Base-by-base conservation (phyloP, 2,797 vertebrate genomes). In the Brachymystax lenok region DNA sequence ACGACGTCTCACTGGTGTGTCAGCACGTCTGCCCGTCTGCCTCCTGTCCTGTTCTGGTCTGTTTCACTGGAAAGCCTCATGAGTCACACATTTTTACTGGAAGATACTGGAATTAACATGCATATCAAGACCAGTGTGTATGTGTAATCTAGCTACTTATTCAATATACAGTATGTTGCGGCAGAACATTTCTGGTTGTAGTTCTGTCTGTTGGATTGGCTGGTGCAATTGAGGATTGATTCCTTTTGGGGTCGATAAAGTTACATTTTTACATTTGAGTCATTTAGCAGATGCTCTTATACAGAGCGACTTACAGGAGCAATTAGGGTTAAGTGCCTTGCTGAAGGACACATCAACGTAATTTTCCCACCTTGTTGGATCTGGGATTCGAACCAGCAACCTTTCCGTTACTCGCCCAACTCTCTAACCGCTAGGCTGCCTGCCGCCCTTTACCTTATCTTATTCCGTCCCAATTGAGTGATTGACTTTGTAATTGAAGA, bases 41-140 rank as follows among this genome's bases (percentile, higher is more conserved):
- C 46, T 40, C 21, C 33, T 71, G 35, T 46, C 24, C 30, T 40
- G 63, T 56, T 50, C 82, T 85, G 73, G 80, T 56, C 82, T 85
- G 74, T 80, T 56, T 83, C 83, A 74, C 74, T 84, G 77, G 73
- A 86, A 74, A 81, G 78, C 79, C 77, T 56, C 24, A 70, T 84
- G 76, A 87, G 85, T 88, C 83, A 88, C 76, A 80, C 33, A 84
- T 76, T 74, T 35, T 81, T 74, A 80, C 87, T 85, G 78, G 77
- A 84, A 90, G 84, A 78, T 81, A 52, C 74, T 78, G 77, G 61
- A 24, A 56, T 35, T 10, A 66, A 66, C 69, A 51, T 19, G 51
- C 69, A 76, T 5, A 51, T 59, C 5, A 16, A 4, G 14, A 30
- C n/a, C 5, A 2, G 16, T 33, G 24, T 19, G 4, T 30, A 33